phyloP scores from a whole-genome alignment of 2,113 vertebrate genomes.

The Sisor rabdophorus region DNA sequence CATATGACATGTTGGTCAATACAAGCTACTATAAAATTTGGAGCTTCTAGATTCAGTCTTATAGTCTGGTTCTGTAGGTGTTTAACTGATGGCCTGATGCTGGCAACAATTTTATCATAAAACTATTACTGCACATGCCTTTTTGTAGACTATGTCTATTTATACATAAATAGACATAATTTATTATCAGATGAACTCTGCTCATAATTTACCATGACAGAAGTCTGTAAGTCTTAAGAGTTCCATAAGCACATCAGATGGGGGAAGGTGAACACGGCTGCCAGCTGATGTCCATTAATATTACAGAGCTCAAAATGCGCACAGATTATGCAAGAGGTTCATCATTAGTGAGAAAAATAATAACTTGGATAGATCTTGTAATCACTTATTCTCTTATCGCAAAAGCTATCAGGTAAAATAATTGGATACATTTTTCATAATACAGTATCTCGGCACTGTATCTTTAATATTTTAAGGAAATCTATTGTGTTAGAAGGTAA shows the following conservation, averaged over 20 bases:
- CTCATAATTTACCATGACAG: background rate
- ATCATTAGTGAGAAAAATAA: too few species aligned
- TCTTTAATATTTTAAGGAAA: background rate
- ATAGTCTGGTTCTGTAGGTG: too few species aligned
- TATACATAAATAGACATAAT: background rate
- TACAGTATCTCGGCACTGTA: background rate
- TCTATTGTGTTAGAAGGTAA: background rate
- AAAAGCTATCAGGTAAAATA: background rate
- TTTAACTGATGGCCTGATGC: too few species aligned
- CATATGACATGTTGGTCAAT: too few species aligned
- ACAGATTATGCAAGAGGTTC: background rate
- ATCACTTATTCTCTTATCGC: too few species aligned
- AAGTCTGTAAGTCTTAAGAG: background rate
- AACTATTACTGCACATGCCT: too few species aligned
- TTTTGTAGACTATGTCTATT: background rate
- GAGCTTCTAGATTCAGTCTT: too few species aligned
- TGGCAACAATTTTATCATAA: too few species aligned
- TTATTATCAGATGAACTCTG: background rate
- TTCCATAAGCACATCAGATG: background rate
- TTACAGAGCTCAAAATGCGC: background rate
- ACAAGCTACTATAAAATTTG: too few species aligned
- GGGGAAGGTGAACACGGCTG: background rate
- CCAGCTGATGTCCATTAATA: background rate
- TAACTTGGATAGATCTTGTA: background rate
- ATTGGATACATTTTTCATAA: background rate